Conservation (phyloP, 2,888 invertebrate species). For the Ennomos erosarius region DNA sequence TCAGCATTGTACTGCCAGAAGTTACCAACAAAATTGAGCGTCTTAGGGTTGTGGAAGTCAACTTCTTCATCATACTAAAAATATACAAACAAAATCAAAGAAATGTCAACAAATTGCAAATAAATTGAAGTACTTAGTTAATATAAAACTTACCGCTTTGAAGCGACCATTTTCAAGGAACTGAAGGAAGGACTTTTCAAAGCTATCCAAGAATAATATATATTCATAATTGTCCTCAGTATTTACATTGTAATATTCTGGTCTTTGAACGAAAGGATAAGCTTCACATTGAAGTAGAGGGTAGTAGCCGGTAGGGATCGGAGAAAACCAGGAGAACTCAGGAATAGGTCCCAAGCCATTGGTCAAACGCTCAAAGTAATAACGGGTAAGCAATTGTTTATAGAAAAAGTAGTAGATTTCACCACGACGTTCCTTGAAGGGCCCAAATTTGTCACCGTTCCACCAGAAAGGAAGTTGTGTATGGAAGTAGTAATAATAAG, state of each 20-base stretch:
- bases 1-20: constrained; percentile 85
- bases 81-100: constrained; percentile 1
- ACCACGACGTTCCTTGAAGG: constrained; percentile 85
- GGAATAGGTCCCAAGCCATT: constrained; percentile 87
- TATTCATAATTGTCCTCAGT: constrained; percentile 76
- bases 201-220: constrained; percentile 84
- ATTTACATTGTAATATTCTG: constrained; percentile 85
- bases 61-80: constrained; percentile 68
- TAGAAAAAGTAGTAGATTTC: constrained; percentile 88
- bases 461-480: constrained; percentile 87
- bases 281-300: constrained; percentile 48
- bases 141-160: constrained; percentile 77
- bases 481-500: constrained; percentile 88
- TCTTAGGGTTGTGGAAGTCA: constrained; percentile 66
- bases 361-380: constrained; percentile 88
- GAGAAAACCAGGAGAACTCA: constrained; percentile 87
- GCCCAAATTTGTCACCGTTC: constrained; percentile 76
- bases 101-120: too few species aligned
- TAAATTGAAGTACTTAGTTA: too few species aligned
- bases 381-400: constrained; percentile 88
- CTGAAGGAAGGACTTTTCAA: constrained; percentile 82
- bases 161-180: constrained; percentile 83
- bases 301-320: constrained; percentile 73
- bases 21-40: constrained; percentile 83
- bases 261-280: constrained; percentile 84